Conservation (phyloP, 1,140 invertebrate genomes). For the Drosophila pseudoananassae region DNA sequence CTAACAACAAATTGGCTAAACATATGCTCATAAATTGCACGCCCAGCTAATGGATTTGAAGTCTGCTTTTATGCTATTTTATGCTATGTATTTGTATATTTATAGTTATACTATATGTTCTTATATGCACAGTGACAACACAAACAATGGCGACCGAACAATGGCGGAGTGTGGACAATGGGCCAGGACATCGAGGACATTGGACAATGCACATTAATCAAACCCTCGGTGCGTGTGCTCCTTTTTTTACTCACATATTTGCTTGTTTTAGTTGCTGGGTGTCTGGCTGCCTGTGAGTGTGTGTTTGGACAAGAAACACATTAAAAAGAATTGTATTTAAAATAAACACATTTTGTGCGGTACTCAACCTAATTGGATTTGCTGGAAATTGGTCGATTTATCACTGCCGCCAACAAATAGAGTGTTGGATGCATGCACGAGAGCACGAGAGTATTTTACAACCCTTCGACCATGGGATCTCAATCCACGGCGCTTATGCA, state of each 20-base stretch:
- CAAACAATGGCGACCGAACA: conserved; percentile 58
- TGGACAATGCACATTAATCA: conserved; percentile 68
- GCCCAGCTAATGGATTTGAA: conserved; percentile 24
- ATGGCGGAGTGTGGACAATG: conserved; percentile 44
- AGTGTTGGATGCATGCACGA: background rate
- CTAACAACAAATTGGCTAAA: conserved; percentile 20
- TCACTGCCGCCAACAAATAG: conserved; percentile 14
- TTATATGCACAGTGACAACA: conserved; percentile 58
- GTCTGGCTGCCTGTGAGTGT: background rate
- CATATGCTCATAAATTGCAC: conserved; percentile 47
- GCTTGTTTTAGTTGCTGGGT: conserved; percentile 11
- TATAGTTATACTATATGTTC: conserved; percentile 8
- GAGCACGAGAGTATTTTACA: conserved; percentile 12
- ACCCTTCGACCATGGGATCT: conserved; percentile 27
- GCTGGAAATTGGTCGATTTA: conserved; percentile 43
- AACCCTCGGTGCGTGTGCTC: conserved; percentile 35
- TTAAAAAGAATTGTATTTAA: conserved; percentile 46
- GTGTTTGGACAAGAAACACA: conserved; percentile 33
- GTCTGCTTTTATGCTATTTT: conserved; percentile 24
- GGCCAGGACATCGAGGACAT: conserved; percentile 44
- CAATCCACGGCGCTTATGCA: conserved; percentile 34
- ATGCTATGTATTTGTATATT: conserved; percentile 47
- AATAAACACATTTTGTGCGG: conserved; percentile 9
- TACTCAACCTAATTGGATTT: conserved; percentile 43
- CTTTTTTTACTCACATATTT: background rate